Base-by-base conservation (phyloP, 1,140 invertebrate species). In the Venustaconcha ellipsiformis region DNA sequence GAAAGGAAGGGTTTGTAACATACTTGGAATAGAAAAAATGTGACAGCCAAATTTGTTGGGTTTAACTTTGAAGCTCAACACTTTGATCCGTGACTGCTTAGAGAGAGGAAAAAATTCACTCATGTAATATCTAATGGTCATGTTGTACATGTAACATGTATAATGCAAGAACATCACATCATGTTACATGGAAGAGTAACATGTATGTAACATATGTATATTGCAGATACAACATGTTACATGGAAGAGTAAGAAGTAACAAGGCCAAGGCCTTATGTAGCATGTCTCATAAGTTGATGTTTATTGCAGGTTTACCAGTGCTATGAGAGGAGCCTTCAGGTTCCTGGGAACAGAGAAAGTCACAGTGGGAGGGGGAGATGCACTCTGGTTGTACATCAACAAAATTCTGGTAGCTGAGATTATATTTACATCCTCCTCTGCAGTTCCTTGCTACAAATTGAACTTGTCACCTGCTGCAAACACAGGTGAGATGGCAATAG, bases 341-440 rank as follows among this genome's bases (percentile, higher is more conserved):
- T 84, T 75, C 68, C 66, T 66, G 15, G 83, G 81, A 3, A 74
- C 74, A 3, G 83, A 79, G 56, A 70, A 70, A 48, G 78, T 84
- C 26, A 82, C 75, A 1, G 20, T 84, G 14, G 81, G 74, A 14
- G 83, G 83, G 12, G 81, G 80, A 12, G 83, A 84, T 15, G 79
- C 82, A 26, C 15, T 84, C 66, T 84, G 80, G 80, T 66, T 84
- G 1, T 84, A 73, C 65, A 78, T 84, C 58, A 84, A 84, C 62
- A 67, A 69, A 30, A 68, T 71, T 8, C 66, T 79, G 8, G 66
- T 84, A 8, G 58, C 79, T 17, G 64, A 84, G 26, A 59, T 81
- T 15, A 65, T 64, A 13, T 67, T 68, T 23, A 64, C 57, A 13
- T 58, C 67, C 63, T 26, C 64, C 55, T 69, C 55, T 48, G 48